Conservation (phyloP, 2,113 vertebrate species). For the Oncorhynchus gorbuscha region DNA sequence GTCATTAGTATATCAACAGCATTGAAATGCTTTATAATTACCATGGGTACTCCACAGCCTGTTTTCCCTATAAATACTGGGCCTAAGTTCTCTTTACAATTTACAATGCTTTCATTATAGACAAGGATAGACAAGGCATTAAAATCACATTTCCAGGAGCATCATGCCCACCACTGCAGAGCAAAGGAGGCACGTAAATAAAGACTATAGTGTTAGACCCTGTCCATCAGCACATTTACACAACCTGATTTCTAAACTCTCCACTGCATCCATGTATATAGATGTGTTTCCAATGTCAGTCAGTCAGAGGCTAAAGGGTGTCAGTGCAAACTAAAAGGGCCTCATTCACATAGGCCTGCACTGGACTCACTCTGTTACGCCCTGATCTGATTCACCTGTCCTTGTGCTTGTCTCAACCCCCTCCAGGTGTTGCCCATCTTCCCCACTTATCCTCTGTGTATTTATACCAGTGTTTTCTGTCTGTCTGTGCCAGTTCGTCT, state of each 20-base stretch:
- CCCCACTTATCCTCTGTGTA: too few species aligned
- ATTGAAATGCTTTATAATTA: constrained; percentile 64
- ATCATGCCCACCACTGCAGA: constrained; percentile 45
- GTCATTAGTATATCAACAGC: constrained; percentile 65
- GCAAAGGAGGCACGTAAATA: constrained; percentile 54
- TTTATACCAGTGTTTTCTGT: too few species aligned
- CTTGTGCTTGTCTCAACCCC: too few species aligned
- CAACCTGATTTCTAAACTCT: constrained; percentile 35
- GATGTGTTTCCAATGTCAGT: constrained; percentile 28
- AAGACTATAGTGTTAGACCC: constrained; percentile 73
- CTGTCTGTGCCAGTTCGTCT: too few species aligned
- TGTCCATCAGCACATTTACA: constrained; percentile 64
- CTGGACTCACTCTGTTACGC: constrained; percentile 15
- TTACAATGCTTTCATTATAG: constrained; percentile 39
- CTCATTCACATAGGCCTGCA: constrained; percentile 33
- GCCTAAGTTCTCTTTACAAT: constrained; percentile 51
- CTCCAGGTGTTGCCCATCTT: too few species aligned
- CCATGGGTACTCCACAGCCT: constrained; percentile 23
- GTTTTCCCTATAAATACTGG: constrained; percentile 32
- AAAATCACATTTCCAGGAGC: constrained; percentile 71
- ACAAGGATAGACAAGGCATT: constrained; percentile 74
- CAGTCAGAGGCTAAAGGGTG: constrained; percentile 49
- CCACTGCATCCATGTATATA: background rate
- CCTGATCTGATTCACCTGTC: too few species aligned
- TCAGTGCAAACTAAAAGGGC: constrained; percentile 51